Evolutionary conservation across 2,113 vertebrate species (phyloP).

Genomic region (Zosterops borbonicus): DNA sequence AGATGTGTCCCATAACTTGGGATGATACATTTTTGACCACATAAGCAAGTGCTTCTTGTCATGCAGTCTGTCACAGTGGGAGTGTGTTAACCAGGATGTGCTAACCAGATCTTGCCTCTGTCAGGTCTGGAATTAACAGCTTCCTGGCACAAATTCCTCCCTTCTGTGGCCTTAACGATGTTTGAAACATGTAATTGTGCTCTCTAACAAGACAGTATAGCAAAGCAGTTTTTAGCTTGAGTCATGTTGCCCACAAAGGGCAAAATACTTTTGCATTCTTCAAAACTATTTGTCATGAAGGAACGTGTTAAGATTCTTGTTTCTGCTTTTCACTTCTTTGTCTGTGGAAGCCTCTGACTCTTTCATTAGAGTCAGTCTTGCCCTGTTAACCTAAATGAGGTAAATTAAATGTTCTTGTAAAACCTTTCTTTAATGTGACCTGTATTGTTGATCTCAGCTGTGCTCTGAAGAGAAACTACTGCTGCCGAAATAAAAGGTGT

Average conservation of each 20-base stretch:
- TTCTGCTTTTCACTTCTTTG: background rate
- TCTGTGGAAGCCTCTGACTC: background rate
- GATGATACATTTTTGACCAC: accelerated
- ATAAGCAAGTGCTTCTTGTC: background rate
- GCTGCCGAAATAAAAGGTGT: background rate
- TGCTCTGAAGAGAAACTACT: background rate
- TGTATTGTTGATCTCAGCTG: background rate
- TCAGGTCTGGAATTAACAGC: background rate
- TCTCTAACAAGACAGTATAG: background rate
- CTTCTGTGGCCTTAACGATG: background rate
- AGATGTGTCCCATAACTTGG: background rate
- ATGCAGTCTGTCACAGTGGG: background rate
- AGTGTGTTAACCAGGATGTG: background rate
- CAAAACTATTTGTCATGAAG: background rate
- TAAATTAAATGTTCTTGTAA: background rate
- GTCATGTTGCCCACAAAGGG: background rate
- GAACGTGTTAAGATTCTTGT: background rate
- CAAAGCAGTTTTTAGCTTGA: background rate
- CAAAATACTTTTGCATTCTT: background rate
- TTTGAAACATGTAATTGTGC: background rate
- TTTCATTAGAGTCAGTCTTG: background rate
- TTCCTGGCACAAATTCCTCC: background rate
- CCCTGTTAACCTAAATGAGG: background rate
- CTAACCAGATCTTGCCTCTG: background rate
- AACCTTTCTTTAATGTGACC: background rate